These are phyloP conservation scores for Hypothenemus hampei DNA, from an alignment of 1,140 invertebrate species.

Conservation along the genomic window DNA sequence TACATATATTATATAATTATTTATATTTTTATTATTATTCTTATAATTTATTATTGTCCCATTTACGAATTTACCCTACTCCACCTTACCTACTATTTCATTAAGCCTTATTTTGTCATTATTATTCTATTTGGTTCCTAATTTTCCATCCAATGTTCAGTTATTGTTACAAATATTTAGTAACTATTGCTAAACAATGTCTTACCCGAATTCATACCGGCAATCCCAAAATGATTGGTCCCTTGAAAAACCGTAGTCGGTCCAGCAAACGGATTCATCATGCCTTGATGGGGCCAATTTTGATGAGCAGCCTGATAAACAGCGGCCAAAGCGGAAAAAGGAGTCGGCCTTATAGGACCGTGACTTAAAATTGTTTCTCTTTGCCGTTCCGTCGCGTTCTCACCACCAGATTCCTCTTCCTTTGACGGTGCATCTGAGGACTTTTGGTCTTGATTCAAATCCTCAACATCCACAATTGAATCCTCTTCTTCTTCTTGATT, in stretches of 20 bases:
- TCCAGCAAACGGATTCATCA: conserved; percentile 49
- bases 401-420: conserved; percentile 23
- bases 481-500: conserved; percentile 62
- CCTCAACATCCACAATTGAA: conserved; percentile 64
- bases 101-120: too few species aligned
- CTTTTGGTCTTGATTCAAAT: conserved; percentile 53
- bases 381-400: conserved; percentile 19
- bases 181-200: too few species aligned
- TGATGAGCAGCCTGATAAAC: conserved; percentile 45
- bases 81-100: too few species aligned
- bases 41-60: too few species aligned
- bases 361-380: conserved; percentile 42
- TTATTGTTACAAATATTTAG: too few species aligned
- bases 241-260: conserved; percentile 53
- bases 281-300: conserved; percentile 52
- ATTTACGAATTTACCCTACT: too few species aligned
- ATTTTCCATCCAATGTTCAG: too few species aligned
- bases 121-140: too few species aligned
- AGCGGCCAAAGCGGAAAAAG: conserved; percentile 61
- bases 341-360: conserved; percentile 59
- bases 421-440: conserved; percentile 25
- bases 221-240: conserved; percentile 52
- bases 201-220: conserved; percentile 56
- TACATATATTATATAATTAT: too few species aligned
- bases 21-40: too few species aligned